phyloP scores from a whole-genome alignment of 2,113 vertebrate species.

The Bos taurus region DNA sequence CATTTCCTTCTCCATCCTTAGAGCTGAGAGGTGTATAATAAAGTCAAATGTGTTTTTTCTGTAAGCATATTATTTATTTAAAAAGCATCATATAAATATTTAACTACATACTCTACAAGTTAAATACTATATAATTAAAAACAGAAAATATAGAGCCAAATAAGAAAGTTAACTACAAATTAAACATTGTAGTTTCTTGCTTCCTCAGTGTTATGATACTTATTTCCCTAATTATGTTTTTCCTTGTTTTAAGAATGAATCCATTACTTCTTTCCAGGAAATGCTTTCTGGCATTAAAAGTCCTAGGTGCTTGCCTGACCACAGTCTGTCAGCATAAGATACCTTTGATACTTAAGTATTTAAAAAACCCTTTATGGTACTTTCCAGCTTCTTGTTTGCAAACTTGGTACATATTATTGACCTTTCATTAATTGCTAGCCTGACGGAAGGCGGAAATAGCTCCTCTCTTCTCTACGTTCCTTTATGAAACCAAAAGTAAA shows the following conservation, averaged over 20 bases:
- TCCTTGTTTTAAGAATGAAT: neutral
- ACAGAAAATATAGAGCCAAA: neutral
- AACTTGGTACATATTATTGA: neutral
- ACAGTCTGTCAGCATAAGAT: neutral
- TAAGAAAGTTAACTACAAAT: conserved; percentile 20
- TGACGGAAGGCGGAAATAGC: neutral
- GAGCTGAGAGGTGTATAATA: neutral
- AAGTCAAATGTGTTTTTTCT: conserved; percentile 16
- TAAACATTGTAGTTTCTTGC: neutral
- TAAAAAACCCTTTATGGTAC: neutral
- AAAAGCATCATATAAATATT: conserved; percentile 28
- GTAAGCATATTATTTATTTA: neutral
- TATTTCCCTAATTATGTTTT: conserved; percentile 24
- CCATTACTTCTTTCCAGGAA: conserved; percentile 3
- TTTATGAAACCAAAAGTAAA: neutral
- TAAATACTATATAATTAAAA: conserved; percentile 46
- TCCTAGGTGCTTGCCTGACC: conserved; percentile 28
- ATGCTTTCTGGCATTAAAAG: neutral
- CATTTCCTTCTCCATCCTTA: too few relatives aligned
- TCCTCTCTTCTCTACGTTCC: neutral
- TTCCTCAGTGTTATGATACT: conserved; percentile 24
- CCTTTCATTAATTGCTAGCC: neutral
- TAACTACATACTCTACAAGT: neutral
- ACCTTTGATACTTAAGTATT: neutral
- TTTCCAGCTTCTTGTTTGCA: conserved; percentile 40